Percentiles rank a stretch among this genome's conserved stretches.
These are phyloP conservation scores for Quadriops clusia DNA, from an alignment of 2,888 invertebrate genomes.

Conservation along the genomic window DNA sequence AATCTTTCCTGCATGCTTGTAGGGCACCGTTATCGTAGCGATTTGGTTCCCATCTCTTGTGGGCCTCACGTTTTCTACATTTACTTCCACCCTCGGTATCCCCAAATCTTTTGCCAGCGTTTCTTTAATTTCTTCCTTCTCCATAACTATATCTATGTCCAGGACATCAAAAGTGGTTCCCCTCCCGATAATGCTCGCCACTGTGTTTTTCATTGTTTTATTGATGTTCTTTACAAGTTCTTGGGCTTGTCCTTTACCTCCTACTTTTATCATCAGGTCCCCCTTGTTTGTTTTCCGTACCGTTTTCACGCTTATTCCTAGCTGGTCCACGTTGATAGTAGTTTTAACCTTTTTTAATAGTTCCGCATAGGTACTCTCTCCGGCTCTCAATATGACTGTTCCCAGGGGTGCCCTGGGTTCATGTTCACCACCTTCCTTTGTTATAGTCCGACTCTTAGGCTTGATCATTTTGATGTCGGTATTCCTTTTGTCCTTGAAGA, in stretches of 20 bases:
- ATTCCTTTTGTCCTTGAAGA: too few species aligned
- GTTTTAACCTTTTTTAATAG: constrained; percentile 1
- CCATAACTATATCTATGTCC: constrained; percentile 1
- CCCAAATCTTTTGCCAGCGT: not conserved
- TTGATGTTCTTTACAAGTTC: not conserved
- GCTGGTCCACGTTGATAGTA: not conserved
- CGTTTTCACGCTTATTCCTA: not conserved
- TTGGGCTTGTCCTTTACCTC: too few species aligned
- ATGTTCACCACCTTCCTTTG: too few species aligned
- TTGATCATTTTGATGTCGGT: too few species aligned
- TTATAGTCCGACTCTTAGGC: too few species aligned
- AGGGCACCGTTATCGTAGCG: not conserved
- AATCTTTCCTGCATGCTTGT: not conserved
- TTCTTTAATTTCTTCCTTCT: constrained; percentile 1
- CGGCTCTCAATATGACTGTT: not conserved
- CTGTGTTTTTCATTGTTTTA: too few species aligned
- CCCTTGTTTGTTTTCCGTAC: constrained; percentile 2
- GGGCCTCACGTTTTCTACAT: constrained; percentile 1
- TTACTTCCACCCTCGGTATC: not conserved
- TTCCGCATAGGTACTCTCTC: constrained; percentile 1
- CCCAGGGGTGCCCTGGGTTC: too few species aligned
- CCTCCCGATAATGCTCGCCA: not conserved
- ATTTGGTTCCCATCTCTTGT: constrained; percentile 2
- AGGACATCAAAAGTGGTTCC: not conserved
- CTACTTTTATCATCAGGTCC: not conserved